Evolutionary conservation across 1,140 invertebrate species (phyloP).

Genomic region (Nixonia krombeini): DNA sequence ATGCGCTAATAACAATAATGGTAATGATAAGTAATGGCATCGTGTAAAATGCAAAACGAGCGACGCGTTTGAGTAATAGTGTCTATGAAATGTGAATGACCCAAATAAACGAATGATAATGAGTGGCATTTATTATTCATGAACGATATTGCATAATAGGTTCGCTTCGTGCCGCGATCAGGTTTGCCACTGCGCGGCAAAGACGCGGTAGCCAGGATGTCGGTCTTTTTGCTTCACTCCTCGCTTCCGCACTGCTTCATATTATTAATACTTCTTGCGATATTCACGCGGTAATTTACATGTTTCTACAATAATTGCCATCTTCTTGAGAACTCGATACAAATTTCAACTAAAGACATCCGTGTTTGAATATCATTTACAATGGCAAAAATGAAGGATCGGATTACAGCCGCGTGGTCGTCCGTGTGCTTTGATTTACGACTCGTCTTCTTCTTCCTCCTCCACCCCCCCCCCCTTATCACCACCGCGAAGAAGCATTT

Average conservation of each 20-base stretch:
- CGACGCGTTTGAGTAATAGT: neutral
- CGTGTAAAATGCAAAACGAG: neutral
- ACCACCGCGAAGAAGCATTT: no score
- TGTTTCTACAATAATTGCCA: neutral
- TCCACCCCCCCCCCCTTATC: no score
- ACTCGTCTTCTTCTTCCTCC: no score
- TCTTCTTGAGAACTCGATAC: neutral
- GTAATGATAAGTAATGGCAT: no score
- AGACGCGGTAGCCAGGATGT: neutral
- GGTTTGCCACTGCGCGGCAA: neutral
- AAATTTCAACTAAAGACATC: neutral
- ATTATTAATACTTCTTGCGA: neutral
- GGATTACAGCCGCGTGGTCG: no score
- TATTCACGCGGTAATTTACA: neutral
- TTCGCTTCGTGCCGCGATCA: no score
- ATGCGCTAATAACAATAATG: no score
- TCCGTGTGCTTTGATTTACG: no score
- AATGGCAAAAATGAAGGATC: no score
- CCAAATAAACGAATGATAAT: neutral
- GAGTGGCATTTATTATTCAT: neutral
- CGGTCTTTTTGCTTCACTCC: neutral
- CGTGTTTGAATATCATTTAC: no score
- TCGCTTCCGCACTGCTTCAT: neutral
- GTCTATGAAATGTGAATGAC: neutral
- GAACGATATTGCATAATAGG: neutral